Conservation (phyloP, 2,797 vertebrate species). For the Clarias pachynema region DNA sequence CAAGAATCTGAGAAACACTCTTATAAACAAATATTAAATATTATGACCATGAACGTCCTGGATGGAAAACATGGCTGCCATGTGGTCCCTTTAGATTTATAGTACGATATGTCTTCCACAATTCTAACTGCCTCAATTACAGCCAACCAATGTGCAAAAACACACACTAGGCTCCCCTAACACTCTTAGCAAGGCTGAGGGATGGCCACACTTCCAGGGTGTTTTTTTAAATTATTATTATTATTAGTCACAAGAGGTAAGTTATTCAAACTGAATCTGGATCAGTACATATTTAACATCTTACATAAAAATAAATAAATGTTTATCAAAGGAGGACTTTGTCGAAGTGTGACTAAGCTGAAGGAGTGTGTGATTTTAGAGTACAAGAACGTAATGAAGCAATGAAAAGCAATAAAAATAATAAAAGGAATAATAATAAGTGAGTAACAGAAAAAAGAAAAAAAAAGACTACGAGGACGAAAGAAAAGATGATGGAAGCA, state of each 20-base stretch:
- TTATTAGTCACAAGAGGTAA: neutral
- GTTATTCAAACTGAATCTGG: slow-evolving; percentile 3
- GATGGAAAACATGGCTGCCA: slow-evolving; percentile 55
- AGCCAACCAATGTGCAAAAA: slow-evolving; percentile 76
- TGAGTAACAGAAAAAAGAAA: slow-evolving; percentile 23
- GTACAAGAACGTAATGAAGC: neutral
- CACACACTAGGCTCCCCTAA: slow-evolving; percentile 64
- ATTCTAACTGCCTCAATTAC: slow-evolving; percentile 66
- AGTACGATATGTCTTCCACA: slow-evolving; percentile 70
- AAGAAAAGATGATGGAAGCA: slow-evolving; percentile 51
- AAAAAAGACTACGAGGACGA: neutral
- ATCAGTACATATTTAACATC: slow-evolving; percentile 45
- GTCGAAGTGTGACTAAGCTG: neutral
- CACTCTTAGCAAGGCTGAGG: slow-evolving; percentile 61
- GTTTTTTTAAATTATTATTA: neutral
- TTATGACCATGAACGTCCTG: slow-evolving; percentile 7
- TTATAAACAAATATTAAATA: slow-evolving; percentile 8
- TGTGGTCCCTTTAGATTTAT: slow-evolving; percentile 73
- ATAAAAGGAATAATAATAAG: neutral
- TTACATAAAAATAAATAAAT: neutral
- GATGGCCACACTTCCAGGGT: slow-evolving; percentile 23
- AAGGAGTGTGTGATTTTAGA: neutral
- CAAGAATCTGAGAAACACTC: neutral
- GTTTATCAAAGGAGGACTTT: neutral
- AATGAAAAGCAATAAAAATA: neutral